Evolutionary conservation across 2,888 invertebrate species (phyloP).

Genomic region (Eupelmus urozonus): DNA sequence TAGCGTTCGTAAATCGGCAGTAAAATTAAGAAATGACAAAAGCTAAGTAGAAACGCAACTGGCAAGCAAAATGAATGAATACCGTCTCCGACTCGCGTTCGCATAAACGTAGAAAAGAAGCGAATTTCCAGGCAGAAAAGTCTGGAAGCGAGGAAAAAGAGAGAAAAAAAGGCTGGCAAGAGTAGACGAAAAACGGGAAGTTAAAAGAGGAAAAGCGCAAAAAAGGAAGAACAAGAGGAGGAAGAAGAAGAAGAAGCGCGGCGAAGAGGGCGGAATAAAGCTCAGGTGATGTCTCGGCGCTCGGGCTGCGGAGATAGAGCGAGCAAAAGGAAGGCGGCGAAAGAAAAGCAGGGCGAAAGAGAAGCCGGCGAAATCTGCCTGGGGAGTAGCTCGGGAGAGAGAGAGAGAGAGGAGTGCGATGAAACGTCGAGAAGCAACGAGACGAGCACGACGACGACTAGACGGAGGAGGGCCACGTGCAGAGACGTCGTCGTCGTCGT

Average conservation of each 20-base stretch:
- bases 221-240: slow-evolving; percentile 12
- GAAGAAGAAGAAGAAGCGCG: not conserved
- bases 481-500: not conserved
- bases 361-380: not conserved
- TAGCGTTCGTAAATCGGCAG: no score
- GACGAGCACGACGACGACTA: slow-evolving; percentile 3
- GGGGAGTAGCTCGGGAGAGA: not conserved
- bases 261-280: slow-evolving; percentile 10
- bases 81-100: no score
- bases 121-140: slow-evolving; percentile 8
- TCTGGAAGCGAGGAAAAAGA: not conserved
- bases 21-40: no score
- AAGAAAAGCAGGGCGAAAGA: slow-evolving; percentile 8
- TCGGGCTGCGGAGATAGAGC: not conserved
- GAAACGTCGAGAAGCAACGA: slow-evolving; percentile 7
- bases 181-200: no score
- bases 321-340: slow-evolving; percentile 15
- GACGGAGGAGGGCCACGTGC: not conserved
- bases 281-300: slow-evolving; percentile 3
- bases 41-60: no score
- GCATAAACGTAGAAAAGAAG: slow-evolving; percentile 8
- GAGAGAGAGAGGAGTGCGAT: slow-evolving; percentile 11
- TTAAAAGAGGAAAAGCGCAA: not conserved
- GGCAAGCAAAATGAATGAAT: no score
- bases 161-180: no score